Evolutionary conservation across 2,888 invertebrate genomes (phyloP), one percentile per base, ranked within the genome.

Genomic region (Ischnura elegans): DNA sequence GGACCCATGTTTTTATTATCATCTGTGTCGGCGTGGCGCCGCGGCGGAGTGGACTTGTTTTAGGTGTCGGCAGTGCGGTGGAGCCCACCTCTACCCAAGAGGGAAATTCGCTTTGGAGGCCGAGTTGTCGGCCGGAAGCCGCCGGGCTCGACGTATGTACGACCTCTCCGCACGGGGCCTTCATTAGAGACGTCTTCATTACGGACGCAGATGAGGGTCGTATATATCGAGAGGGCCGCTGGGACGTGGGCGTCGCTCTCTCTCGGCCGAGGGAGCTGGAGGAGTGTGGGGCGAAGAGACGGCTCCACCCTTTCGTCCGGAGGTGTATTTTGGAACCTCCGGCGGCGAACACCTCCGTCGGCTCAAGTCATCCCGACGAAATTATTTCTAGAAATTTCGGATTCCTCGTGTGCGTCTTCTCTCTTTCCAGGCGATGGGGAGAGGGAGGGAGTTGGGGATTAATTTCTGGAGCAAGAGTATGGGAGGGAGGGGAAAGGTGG

Each of bases 271-370:
- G 76, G 2, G 13, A 36, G 76, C 10, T 6, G 36, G 76, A 0
- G 61, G 61, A 10, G 36, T 5, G 61, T 61, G 25, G 61, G 61
- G 25, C 2, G 61, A n/a, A 25, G 61, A 6, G 21, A 25, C 25
- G 61, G 61, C 55, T 66, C 66, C 66, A 6, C 66, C 76, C 76
- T 3, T 76, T 76, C 10, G 36, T 10, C 76, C 13, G 76, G 76
- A 76, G 76, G 76, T 76, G 76, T 76, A 76, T 76, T 76, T 76
- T 76, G 76, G 76, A 76, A 76, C 76, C 76, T 76, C 36, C 76
- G 76, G 19, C 25, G 61, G 25, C 76, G n/a, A n/a, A 21, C 25
- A 61, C 21, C 61, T 25, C 61, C 61, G 21, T n/a, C 61, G 25
- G 21, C 61, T 76, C 36, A n/a, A 76, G 76, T 76, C 76, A 76